Evolutionary conservation across 2,888 invertebrate species (phyloP).

Genomic region (Ctena decussata): DNA sequence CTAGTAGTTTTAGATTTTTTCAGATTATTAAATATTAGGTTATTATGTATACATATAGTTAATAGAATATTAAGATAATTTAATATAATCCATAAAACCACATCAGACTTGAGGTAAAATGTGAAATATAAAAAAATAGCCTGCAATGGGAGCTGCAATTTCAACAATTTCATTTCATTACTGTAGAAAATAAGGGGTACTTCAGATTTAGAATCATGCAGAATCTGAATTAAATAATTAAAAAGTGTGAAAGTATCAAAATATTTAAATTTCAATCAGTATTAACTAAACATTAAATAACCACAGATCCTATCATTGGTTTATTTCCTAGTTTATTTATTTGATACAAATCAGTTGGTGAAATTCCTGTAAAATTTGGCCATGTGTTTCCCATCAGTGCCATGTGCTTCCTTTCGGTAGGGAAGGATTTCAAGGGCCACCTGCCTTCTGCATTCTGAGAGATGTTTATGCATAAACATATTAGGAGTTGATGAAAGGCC

Average conservation of each 20-base stretch:
- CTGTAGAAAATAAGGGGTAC: too few relatives aligned
- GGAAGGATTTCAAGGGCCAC: background rate
- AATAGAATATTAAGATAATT: too few relatives aligned
- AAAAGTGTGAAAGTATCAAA: background rate
- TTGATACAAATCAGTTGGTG: constrained; percentile 3
- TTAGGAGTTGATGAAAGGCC: background rate
- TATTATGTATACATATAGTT: too few relatives aligned
- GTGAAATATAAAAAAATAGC: too few relatives aligned
- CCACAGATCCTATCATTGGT: background rate
- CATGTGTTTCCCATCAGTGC: background rate
- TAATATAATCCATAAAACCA: too few relatives aligned
- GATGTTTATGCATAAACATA: constrained; percentile 6
- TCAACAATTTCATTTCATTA: too few relatives aligned
- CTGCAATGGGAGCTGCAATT: too few relatives aligned
- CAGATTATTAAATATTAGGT: too few relatives aligned
- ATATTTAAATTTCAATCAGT: background rate
- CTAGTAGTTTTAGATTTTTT: too few relatives aligned
- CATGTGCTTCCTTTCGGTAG: background rate
- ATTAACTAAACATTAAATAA: background rate
- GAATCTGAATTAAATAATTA: too few relatives aligned
- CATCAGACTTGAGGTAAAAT: too few relatives aligned
- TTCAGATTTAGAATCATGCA: too few relatives aligned
- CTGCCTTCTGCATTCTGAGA: background rate
- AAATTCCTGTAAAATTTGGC: background rate
- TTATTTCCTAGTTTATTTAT: background rate